Conservation (phyloP, 2,113 vertebrate genomes). For the Misgurnus anguillicaudatus region DNA sequence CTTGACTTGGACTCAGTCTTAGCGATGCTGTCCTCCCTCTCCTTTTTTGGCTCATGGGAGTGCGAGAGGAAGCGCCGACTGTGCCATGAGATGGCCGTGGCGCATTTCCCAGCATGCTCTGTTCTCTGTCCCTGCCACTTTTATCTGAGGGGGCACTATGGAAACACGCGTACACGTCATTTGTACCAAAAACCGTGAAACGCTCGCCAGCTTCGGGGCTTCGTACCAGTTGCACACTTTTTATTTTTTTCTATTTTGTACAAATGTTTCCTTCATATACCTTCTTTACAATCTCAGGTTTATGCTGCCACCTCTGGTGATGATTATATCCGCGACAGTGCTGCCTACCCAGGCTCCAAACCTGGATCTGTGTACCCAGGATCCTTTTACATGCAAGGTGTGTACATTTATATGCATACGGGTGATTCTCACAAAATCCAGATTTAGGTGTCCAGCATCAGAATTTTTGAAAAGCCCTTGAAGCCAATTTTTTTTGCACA, state of each 20-base stretch:
- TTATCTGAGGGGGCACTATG: slow-evolving; percentile 55
- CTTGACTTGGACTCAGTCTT: slow-evolving; percentile 43
- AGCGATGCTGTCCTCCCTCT: slow-evolving; percentile 47
- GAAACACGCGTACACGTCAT: slow-evolving; percentile 55
- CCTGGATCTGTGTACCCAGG: slow-evolving; percentile 86
- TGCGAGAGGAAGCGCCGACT: slow-evolving; percentile 75
- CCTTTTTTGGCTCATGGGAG: slow-evolving; percentile 73
- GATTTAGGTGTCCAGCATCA: too few species aligned
- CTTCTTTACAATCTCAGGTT: slow-evolving; percentile 76
- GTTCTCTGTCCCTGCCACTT: slow-evolving; percentile 66
- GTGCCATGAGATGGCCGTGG: slow-evolving; percentile 73
- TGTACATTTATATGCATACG: slow-evolving; percentile 17
- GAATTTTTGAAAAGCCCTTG: neutral
- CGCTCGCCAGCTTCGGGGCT: slow-evolving; percentile 30
- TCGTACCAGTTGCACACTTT: slow-evolving; percentile 13
- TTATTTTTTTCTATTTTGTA: neutral
- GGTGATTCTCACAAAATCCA: too few species aligned
- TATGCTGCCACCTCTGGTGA: slow-evolving; percentile 94
- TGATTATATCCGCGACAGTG: slow-evolving; percentile 86
- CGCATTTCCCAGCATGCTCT: slow-evolving; percentile 76
- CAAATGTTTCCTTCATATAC: slow-evolving; percentile 9
- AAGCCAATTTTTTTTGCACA: too few species aligned
- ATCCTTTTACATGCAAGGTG: slow-evolving; percentile 95
- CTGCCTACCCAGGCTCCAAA: slow-evolving; percentile 84
- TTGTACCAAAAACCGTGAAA: slow-evolving; percentile 29